Base-by-base conservation (phyloP, 2,113 vertebrate genomes). In the Trematomus loennbergii region DNA sequence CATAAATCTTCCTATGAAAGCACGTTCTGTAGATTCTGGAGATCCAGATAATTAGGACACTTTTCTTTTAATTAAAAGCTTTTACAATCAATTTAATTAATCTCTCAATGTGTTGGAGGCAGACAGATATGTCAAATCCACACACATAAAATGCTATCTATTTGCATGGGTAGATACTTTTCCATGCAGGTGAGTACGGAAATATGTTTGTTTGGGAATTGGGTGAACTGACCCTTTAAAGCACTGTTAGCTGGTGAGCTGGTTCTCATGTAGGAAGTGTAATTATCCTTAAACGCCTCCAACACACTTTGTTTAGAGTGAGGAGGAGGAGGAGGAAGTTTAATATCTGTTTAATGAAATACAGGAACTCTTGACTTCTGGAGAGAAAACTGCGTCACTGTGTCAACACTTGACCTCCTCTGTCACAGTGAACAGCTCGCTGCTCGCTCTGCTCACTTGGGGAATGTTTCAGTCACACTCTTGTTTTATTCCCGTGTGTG, bases 261-360 rank as follows among this genome's bases (percentile, higher is more conserved):
- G 6, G 17, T 50, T 66, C 46, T 58, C 69, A 45, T 17, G 48
- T 29, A 3, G 20, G 17, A 12, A 7, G 36, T 40, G 6, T 8
- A 79, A 75, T 75, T 58, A 72, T 68, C 57, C 70, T 46, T 18
- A 74, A 78, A 29, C 15, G 15, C 20, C 48, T 55, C 16, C 36
- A 57, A 52, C 69, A 72, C 33, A 71, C 29, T n/a, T 54, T 11
- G 16, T 55, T 48, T 11, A 48, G 46, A 43, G 73, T 11, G n/a
- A 25, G 29, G 52, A 52, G 10, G 12, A 45, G n/a, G 53, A 52
- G 4, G 74, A 69, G n/a, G 0, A 54, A 54, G 69, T 76, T 82
- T 85, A 85, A 86, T 78, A 77, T 79, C 64, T 81, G 76, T 78
- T 78, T 82, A 71, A 80, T 83, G 64, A 85, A 81, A 64, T 12